Evolutionary conservation across 2,888 invertebrate genomes (phyloP).

Genomic region (Callimorpha dominula): DNA sequence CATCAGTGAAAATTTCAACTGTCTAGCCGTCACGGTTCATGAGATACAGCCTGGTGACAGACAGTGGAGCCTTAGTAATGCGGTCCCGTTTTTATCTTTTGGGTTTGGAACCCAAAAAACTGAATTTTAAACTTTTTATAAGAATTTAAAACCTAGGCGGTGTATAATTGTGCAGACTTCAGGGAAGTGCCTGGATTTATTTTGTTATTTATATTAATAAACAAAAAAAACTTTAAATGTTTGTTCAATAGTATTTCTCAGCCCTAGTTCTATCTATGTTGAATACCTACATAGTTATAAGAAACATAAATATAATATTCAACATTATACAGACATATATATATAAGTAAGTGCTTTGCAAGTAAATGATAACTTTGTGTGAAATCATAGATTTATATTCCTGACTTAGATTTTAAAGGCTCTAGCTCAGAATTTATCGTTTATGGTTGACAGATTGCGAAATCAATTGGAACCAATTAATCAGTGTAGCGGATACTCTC

Average conservation of each 20-base stretch:
- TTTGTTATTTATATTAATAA: too few relatives aligned
- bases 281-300: not conserved
- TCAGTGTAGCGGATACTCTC: conserved; percentile 36
- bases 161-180: too few relatives aligned
- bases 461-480: conserved; percentile 43
- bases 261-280: not conserved
- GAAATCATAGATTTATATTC: conserved; percentile 10
- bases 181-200: too few relatives aligned
- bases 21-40: too few relatives aligned
- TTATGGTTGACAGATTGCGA: conserved; percentile 21
- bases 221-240: too few relatives aligned
- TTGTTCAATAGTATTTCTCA: not conserved
- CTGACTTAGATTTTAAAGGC: conserved; percentile 11
- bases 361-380: not conserved
- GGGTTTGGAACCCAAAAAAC: not conserved
- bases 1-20: too few relatives aligned
- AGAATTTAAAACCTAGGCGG: not conserved
- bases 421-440: conserved; percentile 16
- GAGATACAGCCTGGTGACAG: too few relatives aligned
- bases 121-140: not conserved
- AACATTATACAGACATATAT: too few relatives aligned
- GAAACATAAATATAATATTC: not conserved
- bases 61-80: too few relatives aligned
- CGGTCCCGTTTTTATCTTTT: too few relatives aligned
- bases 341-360: not conserved